Base-by-base conservation (phyloP, 2,888 invertebrate species). In the Dynastes maya region DNA sequence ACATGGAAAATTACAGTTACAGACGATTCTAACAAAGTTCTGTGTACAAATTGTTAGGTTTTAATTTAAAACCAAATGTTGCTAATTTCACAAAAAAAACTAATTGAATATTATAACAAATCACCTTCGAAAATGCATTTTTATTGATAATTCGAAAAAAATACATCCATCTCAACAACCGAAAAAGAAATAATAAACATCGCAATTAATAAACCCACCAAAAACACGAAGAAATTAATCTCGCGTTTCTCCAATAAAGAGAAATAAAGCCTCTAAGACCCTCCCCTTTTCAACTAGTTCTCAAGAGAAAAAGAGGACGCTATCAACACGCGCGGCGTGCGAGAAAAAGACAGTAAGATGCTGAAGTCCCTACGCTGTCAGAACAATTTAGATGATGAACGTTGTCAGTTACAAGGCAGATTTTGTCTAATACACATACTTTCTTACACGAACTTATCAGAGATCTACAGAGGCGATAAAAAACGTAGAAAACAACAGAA, bases 371-470 rank as follows among this genome's bases (percentile, higher is more conserved):
- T 71, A 79, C 85, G 84, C 84, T 86, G 85, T 86, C 86, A 85
- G 83, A 85, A 84, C 84, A 85, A 86, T 87, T 86, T 86, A 83
- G 84, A 83, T 86, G 84, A 86, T 84, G 84, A 82, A 83, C 84
- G 83, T 72, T 72, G 78, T 83, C 84, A 87, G 87, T 87, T 82
- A 84, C 81, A 84, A 82, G 84, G 82, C 82, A 83, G 86, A 84
- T 85, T 84, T 84, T 83, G 84, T 81, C 81, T 83, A 82, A 82
- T 65, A 63, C 79, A 72, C 76, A 79, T 70, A 68, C 51, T 45
- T 77, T 55, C 79, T 77, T 63, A 64, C 49, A 51, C 53, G 40
- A 64, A 16, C 58, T 6, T 29, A 53, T 63, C 27, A 68, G 32
- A 53, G 58, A 53, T 65, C 49, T 55, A 53, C 32, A 67, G 16